These are phyloP conservation scores for Chaetura pelagica DNA, from an alignment of 2,113 vertebrate species.

Conservation along the genomic window DNA sequence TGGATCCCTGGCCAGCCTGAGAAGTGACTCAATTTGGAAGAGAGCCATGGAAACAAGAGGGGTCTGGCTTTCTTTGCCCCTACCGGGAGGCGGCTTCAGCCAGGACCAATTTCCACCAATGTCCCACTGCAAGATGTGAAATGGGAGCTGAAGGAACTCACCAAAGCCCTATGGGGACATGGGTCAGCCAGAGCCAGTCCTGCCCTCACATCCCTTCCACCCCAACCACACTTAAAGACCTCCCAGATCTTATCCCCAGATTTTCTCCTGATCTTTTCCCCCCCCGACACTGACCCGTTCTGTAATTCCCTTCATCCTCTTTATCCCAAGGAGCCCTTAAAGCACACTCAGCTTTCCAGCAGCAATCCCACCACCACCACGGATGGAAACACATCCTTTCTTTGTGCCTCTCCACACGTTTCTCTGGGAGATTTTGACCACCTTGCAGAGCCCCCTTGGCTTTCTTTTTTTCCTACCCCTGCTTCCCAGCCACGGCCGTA, in stretches of 20 bases:
- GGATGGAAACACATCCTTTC: rapidly evolving
- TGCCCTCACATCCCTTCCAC: not conserved
- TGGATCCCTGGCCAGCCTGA: not conserved
- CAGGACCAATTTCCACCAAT: rapidly evolving
- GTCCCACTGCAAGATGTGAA: not conserved
- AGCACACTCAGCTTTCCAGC: not conserved
- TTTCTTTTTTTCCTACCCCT: not conserved
- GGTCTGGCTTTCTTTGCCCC: rapidly evolving
- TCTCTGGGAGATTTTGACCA: rapidly evolving
- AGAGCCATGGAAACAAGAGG: rapidly evolving
- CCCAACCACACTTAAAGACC: rapidly evolving
- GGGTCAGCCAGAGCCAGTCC: not conserved
- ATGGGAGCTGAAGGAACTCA: not conserved
- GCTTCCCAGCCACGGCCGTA: not conserved
- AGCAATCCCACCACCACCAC: rapidly evolving
- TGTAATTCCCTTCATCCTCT: not conserved
- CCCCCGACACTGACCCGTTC: not conserved
- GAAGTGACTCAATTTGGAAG: not conserved
- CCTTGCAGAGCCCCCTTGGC: not conserved
- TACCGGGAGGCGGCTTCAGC: rapidly evolving
- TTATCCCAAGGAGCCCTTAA: not conserved
- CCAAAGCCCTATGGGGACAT: not conserved
- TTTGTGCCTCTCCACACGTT: not conserved
- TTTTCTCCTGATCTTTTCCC: no score
- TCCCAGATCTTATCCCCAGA: not conserved